Conservation (phyloP, 1,140 invertebrate genomes). For the Vanessa atalanta region DNA sequence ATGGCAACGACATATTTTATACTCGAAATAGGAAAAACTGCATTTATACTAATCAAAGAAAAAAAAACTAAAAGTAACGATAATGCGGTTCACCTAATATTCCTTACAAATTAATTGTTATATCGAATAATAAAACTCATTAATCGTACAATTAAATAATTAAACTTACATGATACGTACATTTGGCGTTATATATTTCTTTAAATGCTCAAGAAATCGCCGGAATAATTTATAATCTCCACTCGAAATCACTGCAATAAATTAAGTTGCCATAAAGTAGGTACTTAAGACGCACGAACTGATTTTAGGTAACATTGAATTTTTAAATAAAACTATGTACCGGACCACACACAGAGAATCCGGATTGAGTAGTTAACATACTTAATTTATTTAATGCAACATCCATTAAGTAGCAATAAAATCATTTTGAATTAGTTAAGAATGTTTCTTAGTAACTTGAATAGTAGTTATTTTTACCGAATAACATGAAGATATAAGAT, state of each 20-base stretch:
- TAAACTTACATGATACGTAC: slow-evolving; percentile 19
- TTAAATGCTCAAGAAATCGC: slow-evolving; percentile 30
- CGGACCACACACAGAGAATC: slow-evolving; percentile 54
- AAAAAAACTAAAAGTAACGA: too few species aligned
- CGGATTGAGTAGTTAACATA: slow-evolving; percentile 33
- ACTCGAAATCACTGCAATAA: slow-evolving; percentile 31
- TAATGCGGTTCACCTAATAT: background rate
- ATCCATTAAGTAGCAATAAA: slow-evolving; percentile 37
- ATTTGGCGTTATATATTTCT: slow-evolving; percentile 21
- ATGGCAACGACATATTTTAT: too few species aligned
- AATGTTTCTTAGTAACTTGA: background rate
- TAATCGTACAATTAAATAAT: background rate
- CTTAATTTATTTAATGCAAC: slow-evolving; percentile 41
- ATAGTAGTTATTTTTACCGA: slow-evolving; percentile 2
- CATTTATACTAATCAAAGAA: too few species aligned
- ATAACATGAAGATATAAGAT: background rate
- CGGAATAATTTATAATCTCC: slow-evolving; percentile 36
- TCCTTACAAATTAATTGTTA: slow-evolving; percentile 13
- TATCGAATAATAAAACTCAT: slow-evolving; percentile 26
- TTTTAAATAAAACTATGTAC: slow-evolving; percentile 40
- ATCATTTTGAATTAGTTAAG: slow-evolving; percentile 16
- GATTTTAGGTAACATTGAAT: slow-evolving; percentile 20
- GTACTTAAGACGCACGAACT: slow-evolving; percentile 16
- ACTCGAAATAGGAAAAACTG: too few species aligned
- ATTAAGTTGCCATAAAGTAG: slow-evolving; percentile 35